Evolutionary conservation across 2,888 invertebrate species (phyloP), one percentile per base, ranked within the genome.

Genomic region (Lasioglossum malachurum): DNA sequence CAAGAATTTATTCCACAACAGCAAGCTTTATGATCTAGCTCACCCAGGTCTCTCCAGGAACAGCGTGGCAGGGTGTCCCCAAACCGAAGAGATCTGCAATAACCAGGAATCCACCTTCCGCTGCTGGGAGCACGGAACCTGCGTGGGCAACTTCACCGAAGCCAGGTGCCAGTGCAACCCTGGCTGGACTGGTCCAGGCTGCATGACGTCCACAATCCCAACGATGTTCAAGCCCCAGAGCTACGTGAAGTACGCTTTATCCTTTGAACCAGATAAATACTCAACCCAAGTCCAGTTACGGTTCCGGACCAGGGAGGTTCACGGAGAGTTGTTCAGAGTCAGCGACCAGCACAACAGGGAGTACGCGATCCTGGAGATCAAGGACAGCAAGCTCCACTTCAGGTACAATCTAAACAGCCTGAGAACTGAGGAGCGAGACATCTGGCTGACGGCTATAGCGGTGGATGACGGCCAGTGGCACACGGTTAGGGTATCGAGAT

Each of bases 381-480:
- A 98, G 95, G 98, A 98, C 94, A 98, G 98, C 74, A 97, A 98
- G 89, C 96, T 99, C 80, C 98, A 98, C 94, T 99, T 99, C 96
- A 97, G 98, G 88, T 99, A 98, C 95, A 99, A 99, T 95, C 96
- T 99, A 78, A 99, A 99, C 95, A 98, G 98, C 31, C 96, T 98
- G 88, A 96, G 98, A 88, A 98, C 98, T 8, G 98, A 99, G 95
- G 98, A 99, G 95, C 97, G 97, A 87, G 98, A 98, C 93, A 97
- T 99, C 91, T 98, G 98, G 98, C 96, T 99, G 76, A 98, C 98
- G 91, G 97, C 98, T 8, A 97, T 99, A 44, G 97, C 98, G 1
- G 99, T 99, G 3, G 98, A 99, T 93, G 98, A 99, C 94, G 99
- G 99, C 1, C 98, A 99, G 93, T 99, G 99, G 99, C 99, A 99